Base-by-base conservation (phyloP, 2,888 invertebrate genomes). In the Lithosia quadra region DNA sequence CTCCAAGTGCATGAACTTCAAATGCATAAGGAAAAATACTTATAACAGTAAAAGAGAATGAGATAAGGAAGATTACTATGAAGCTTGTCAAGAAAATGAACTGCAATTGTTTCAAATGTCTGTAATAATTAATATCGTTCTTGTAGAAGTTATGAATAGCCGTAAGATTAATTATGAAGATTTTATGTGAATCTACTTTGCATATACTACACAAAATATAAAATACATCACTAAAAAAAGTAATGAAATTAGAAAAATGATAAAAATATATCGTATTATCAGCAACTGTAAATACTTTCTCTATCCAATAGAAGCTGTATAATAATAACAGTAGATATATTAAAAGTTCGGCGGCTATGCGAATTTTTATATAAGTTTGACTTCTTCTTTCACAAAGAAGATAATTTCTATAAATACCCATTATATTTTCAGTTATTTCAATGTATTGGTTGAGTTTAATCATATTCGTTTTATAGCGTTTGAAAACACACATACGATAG, bases 351-450 rank as follows among this genome's bases (percentile, higher is more conserved):
- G 28, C 0, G 33, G 28, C 11, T n/a, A 62, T 21, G 8, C 11
- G 2, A 13, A n/a, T 0, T 13, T 49, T n/a, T 11, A 28, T 21
- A 49, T 0, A 33, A 1, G 0, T 28, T 62, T 62, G n/a, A 21
- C 21, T 21, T 11, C 8, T 62, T n/a, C 2, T 33, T 1, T 28
- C 13, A 49, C 11, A 62, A 33, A 49, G 49, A 7, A 33, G 13
- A 13, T 62, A 49, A 62, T 56, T 56, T 28, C 56, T 59, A 59
- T 34, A 59, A n/a, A 59, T 59, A 18, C 33, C 33, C 34, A 59
- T 59, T 34, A 59, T 34, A 59, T 36, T 59, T 59, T 59, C 59
- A 13, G 34, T 34, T 33, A n/a, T 34, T 34, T 59, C 59, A 11
- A 33, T 56, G 8, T 15, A 56, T 56, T 24, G 24, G 1, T 15